Base-by-base conservation (phyloP, 2,797 vertebrate species). In the Fratercula arctica region DNA sequence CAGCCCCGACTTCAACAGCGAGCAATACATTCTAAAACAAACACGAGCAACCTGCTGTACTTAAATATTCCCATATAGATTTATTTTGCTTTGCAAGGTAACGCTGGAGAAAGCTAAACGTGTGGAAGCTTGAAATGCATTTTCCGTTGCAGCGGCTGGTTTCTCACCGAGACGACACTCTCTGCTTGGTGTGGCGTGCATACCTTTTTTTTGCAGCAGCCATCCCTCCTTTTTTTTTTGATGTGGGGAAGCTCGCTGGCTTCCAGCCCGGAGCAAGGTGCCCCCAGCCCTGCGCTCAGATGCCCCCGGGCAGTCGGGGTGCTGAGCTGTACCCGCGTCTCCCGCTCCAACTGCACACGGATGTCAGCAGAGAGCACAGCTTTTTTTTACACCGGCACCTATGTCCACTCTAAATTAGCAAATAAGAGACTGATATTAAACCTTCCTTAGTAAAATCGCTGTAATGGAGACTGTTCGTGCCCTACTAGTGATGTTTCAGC, bases 61-160 rank as follows among this genome's bases (percentile, higher is more conserved):
- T 97, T 88, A 80, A 95, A 95, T 87, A 90, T 93, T 83, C 94
- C 82, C n/a, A 28, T 41, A 91, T 23, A 69, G 94, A 96, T 96
- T 94, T 82, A 53, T 60, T 93, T 77, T 81, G 80, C 87, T 87
- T 95, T 82, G 87, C 94, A 88, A 91, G 95, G 95, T 72, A 90
- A 93, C 61, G 18, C 43, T 79, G 88, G 91, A 92, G 33, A 88
- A 93, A 96, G 91, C 77, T 54, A 72, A 94, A 90, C 1, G 48
- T 41, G 31, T 0, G 31, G 46, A 60, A 90, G 90, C 56, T 24
- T 83, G 78, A 91, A 87, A 73, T 19, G 72, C 8, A 2, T 91
- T 94, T 95, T 78, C 57, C 33, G 39, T 11, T 43, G 86, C 11
- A n/a, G 73, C 16, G 13, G 66, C 13, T 1, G 16, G 70, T 3